Percentiles rank a stretch among this genome's conserved stretches.
These are phyloP conservation scores for Sclerodermus sp. DNA, from an alignment of 2,888 invertebrate genomes.

Conservation along the genomic window DNA sequence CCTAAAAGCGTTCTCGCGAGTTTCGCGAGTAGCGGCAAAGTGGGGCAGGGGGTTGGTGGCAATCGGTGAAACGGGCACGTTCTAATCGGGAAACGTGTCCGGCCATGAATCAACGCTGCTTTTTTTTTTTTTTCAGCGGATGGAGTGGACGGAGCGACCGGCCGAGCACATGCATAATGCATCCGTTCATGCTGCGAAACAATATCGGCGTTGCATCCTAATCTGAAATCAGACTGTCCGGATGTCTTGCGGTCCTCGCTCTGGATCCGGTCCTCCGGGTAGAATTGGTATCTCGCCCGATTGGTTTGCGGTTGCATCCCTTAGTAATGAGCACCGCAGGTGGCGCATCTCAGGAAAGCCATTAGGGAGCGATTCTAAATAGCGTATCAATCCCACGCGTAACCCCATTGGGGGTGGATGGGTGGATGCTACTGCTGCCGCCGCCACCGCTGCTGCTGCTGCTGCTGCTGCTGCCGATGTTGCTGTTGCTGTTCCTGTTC, in stretches of 20 bases:
- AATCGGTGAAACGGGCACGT: not conserved
- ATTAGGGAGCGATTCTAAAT: constrained; percentile 48
- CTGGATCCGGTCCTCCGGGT: constrained; percentile 31
- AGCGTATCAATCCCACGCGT: constrained; percentile 20
- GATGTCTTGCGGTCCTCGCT: constrained; percentile 47
- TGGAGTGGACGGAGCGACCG: not conserved
- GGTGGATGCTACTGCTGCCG: too few species aligned
- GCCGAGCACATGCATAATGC: not conserved
- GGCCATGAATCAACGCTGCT: not conserved
- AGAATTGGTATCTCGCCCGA: constrained; percentile 41
- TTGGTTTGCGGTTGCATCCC: constrained; percentile 57
- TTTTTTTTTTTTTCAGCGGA: not conserved
- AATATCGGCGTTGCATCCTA: not conserved
- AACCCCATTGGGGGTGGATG: too few species aligned
- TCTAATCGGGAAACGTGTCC: constrained; percentile 3
- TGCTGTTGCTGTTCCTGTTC: too few species aligned
- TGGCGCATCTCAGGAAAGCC: constrained; percentile 54
- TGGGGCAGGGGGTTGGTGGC: too few species aligned
- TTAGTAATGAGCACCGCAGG: constrained; percentile 56
- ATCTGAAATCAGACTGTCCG: constrained; percentile 14
- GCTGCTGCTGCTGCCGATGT: too few species aligned
- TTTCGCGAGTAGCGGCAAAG: not conserved
- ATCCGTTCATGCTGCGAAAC: not conserved
- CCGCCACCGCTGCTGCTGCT: too few species aligned
- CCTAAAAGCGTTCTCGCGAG: too few species aligned